These are phyloP conservation scores for Dendrocincla tyrannina DNA, from an alignment of 2,797 vertebrate genomes.

Conservation along the genomic window DNA sequence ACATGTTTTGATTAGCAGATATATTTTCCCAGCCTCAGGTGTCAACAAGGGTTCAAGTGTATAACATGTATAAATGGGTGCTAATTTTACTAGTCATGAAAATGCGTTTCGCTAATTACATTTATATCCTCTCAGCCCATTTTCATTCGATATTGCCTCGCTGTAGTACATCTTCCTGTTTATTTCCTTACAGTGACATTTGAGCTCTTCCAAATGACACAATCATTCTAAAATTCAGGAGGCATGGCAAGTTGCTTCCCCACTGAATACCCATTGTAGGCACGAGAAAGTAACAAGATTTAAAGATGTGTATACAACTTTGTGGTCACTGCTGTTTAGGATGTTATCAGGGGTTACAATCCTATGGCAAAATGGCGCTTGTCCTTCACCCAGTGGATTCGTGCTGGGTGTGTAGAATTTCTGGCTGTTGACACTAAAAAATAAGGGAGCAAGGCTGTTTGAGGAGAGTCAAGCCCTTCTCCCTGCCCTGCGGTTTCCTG, in stretches of 20 bases:
- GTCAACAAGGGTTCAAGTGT: slow-evolving; percentile 77
- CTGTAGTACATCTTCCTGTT: slow-evolving; percentile 37
- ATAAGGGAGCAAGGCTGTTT: neutral
- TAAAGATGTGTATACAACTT: neutral
- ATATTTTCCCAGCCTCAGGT: slow-evolving; percentile 75
- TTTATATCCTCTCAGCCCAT: slow-evolving; percentile 66
- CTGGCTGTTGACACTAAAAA: neutral
- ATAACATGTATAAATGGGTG: slow-evolving; percentile 73
- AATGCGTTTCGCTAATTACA: slow-evolving; percentile 70
- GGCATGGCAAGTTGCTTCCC: neutral
- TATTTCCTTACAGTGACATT: slow-evolving; percentile 46
- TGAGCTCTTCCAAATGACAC: slow-evolving; percentile 23
- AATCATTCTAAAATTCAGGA: neutral
- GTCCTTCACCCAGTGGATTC: neutral
- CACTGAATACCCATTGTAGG: neutral
- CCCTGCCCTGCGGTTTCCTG: neutral
- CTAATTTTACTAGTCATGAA: slow-evolving; percentile 74
- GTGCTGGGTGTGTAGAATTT: neutral
- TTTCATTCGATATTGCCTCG: slow-evolving; percentile 38
- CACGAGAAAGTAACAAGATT: neutral
- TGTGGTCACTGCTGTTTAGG: neutral
- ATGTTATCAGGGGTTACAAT: neutral
- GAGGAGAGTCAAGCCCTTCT: neutral
- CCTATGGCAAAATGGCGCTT: neutral
- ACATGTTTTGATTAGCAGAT: slow-evolving; percentile 78